Conservation (phyloP, 2,113 vertebrate genomes). For the Strigops habroptila region DNA sequence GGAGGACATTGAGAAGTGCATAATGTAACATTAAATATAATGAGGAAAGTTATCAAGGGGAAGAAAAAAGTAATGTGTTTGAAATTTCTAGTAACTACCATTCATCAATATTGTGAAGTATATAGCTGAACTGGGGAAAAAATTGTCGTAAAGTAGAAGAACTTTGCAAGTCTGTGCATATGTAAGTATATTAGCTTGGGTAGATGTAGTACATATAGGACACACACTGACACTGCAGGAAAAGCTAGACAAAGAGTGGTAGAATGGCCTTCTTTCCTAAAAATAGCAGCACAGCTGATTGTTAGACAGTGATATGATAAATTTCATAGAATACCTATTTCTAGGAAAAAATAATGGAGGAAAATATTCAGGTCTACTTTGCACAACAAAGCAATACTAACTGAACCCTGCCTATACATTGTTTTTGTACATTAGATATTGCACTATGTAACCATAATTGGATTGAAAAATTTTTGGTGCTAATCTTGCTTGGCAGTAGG, state of each 20-base stretch:
- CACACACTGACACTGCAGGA: neutral
- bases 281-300: neutral
- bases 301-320: neutral
- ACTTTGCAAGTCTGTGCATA: neutral
- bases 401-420: neutral
- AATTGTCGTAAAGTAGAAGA: neutral
- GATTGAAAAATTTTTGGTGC: neutral
- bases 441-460: accelerated
- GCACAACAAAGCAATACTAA: neutral
- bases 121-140: neutral
- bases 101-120: neutral
- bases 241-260: neutral
- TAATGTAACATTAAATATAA: neutral
- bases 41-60: neutral
- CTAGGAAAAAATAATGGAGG: neutral
- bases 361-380: neutral
- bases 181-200: neutral
- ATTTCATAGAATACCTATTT: neutral
- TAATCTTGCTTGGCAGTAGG: neutral
- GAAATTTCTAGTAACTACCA: neutral
- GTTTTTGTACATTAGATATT: neutral
- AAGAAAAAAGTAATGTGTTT: neutral
- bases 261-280: neutral
- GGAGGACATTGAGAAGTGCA: neutral
- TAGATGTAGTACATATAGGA: neutral